phyloP scores from a whole-genome alignment of 2,797 vertebrate species.

The Eremophila alpestris region DNA sequence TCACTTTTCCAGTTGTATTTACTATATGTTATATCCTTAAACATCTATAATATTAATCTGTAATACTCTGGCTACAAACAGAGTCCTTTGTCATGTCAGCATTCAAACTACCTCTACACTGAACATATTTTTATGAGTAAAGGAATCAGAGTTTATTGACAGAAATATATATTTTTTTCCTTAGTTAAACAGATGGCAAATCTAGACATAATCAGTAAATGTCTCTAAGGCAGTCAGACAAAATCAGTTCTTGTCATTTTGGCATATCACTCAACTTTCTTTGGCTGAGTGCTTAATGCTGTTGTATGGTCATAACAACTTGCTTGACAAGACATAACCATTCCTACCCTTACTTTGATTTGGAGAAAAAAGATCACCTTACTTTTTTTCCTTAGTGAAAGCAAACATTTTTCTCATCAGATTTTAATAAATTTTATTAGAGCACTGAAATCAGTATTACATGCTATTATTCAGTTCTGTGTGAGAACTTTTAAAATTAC shows the following conservation, averaged over 20 bases:
- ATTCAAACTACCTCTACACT: not conserved
- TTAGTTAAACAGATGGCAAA: constrained; percentile 18
- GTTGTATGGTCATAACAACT: not conserved
- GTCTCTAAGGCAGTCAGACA: not conserved
- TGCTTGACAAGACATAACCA: not conserved
- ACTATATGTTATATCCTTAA: not conserved
- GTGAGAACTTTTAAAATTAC: not conserved
- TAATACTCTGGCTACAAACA: not conserved
- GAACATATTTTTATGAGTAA: not conserved
- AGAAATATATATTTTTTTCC: not conserved
- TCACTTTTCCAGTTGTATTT: not conserved
- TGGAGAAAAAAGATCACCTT: not conserved
- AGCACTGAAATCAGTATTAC: not conserved
- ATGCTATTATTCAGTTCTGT: not conserved
- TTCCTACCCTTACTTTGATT: not conserved
- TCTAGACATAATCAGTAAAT: not conserved
- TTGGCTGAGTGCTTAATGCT: not conserved
- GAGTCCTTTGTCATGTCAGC: not conserved
- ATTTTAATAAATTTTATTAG: not conserved
- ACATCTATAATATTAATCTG: not conserved
- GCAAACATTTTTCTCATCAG: not conserved
- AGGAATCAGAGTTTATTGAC: not conserved
- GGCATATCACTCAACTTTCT: not conserved
- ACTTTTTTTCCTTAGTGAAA: not conserved
- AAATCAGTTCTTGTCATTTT: constrained; percentile 18